These are phyloP conservation scores for Eupithecia subfuscata DNA, from an alignment of 2,888 invertebrate species.

Conservation along the genomic window DNA sequence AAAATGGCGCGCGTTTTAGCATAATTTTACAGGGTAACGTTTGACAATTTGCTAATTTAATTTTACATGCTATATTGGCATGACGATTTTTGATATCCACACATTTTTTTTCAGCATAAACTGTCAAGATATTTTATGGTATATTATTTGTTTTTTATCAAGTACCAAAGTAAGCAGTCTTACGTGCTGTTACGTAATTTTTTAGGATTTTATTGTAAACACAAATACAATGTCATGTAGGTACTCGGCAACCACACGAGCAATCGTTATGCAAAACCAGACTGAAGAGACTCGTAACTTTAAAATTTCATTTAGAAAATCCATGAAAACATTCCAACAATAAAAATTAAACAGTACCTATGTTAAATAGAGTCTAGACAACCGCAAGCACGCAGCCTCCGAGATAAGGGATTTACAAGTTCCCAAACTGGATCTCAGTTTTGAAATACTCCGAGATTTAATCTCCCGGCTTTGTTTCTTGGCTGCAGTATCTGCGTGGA, in stretches of 20 bases:
- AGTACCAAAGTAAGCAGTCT: neutral
- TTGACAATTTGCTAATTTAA: constrained; percentile 48
- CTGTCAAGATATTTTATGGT: neutral
- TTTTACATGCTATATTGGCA: constrained; percentile 35
- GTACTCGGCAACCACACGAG: neutral
- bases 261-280: neutral
- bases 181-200: neutral
- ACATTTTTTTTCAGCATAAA: neutral
- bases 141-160: neutral
- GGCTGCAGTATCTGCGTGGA: neutral
- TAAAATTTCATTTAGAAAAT: neutral
- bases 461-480: constrained; percentile 39
- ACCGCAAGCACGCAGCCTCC: constrained; percentile 33
- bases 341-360: neutral
- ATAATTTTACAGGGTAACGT: constrained; percentile 52
- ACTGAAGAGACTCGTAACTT: too few species aligned
- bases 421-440: constrained; percentile 39
- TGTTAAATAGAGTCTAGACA: neutral
- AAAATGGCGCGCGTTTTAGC: constrained; percentile 56
- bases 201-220: neutral
- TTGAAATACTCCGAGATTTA: constrained; percentile 38
- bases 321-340: neutral
- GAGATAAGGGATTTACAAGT: constrained; percentile 46
- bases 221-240: neutral
- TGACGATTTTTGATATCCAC: neutral